These are phyloP conservation scores for Mastomys natalensis DNA, from an alignment of 2,113 vertebrate species.

Conservation along the genomic window DNA sequence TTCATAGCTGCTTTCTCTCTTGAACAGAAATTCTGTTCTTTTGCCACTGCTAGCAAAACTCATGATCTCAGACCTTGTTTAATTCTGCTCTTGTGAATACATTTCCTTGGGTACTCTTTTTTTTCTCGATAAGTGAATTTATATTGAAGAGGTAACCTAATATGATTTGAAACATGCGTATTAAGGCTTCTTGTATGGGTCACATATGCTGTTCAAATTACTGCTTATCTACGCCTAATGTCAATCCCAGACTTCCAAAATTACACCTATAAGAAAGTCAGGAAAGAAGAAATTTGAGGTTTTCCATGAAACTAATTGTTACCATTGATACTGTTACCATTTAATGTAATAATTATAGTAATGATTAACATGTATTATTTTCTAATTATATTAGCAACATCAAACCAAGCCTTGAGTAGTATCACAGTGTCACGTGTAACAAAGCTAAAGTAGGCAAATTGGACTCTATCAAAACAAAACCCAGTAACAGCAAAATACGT, in stretches of 20 bases:
- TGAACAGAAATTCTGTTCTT: not conserved
- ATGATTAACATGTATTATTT: not conserved
- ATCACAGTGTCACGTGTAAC: not conserved
- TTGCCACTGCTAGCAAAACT: not conserved
- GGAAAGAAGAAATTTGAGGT: not conserved
- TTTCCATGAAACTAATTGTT: conserved; percentile 34
- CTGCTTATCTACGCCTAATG: not conserved
- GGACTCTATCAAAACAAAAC: not conserved
- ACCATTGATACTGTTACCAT: not conserved
- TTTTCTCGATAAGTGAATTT: not conserved
- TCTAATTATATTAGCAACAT: not conserved
- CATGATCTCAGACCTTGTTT: not conserved
- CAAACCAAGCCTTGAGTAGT: not conserved
- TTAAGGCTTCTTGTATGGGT: not conserved
- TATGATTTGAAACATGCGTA: not conserved
- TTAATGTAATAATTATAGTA: not conserved
- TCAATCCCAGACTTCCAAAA: conserved; percentile 2
- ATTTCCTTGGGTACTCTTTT: not conserved
- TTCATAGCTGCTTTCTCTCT: not conserved
- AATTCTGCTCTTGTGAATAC: not conserved
- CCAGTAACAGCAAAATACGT: not conserved
- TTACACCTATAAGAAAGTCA: not conserved
- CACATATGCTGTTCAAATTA: not conserved
- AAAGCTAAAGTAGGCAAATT: not conserved
- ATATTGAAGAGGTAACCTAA: not conserved